Conservation (phyloP, 2,797 vertebrate species). For the Tragelaphus eurycerus region DNA sequence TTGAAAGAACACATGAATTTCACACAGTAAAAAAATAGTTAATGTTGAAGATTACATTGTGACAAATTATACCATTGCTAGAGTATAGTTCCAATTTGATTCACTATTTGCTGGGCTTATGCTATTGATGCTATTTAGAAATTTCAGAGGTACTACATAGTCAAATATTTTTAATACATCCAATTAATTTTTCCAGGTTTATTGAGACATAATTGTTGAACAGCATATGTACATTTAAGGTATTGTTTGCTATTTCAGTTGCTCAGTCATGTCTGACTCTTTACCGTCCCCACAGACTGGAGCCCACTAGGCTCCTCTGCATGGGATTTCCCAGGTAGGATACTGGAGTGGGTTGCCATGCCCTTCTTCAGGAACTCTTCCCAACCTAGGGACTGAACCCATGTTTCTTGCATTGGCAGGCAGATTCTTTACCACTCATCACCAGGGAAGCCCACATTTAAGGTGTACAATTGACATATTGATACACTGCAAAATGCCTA, state of each 20-base stretch:
- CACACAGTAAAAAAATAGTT: slow-evolving; percentile 33
- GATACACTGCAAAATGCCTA: not conserved
- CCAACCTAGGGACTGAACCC: not conserved
- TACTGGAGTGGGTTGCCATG: not conserved
- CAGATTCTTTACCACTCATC: not conserved
- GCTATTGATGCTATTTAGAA: not conserved
- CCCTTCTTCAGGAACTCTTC: not conserved
- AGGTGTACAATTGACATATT: not conserved
- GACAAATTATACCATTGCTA: not conserved
- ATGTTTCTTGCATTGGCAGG: not conserved
- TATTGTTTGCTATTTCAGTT: not conserved
- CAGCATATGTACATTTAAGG: not conserved
- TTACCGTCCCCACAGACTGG: not conserved
- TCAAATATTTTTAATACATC: not conserved
- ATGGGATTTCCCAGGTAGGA: not conserved
- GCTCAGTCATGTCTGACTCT: not conserved
- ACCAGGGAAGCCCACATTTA: not conserved
- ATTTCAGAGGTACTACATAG: not conserved
- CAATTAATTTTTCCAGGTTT: not conserved
- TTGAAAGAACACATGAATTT: not conserved
- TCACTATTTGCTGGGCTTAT: not conserved
- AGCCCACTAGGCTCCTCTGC: not conserved
- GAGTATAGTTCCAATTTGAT: not conserved
- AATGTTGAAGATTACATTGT: slow-evolving; percentile 15
- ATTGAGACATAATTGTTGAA: not conserved